Base-by-base conservation (phyloP, 35 echinoderm and acorn worm genomes). In the Holothuria glaberrima region DNA sequence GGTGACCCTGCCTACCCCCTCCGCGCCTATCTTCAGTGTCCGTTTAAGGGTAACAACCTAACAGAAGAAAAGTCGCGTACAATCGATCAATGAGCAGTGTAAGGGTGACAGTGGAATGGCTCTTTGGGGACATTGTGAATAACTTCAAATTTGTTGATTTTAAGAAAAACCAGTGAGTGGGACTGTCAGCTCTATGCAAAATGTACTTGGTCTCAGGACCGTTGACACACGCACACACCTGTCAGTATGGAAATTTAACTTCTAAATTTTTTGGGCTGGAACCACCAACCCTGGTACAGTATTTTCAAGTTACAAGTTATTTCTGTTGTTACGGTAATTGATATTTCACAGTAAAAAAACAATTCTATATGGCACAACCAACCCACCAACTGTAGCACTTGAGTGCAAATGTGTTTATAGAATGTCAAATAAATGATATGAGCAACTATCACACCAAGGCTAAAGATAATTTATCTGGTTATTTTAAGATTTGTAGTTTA, bases 1-100 rank as follows among this genome's bases (percentile, higher is more conserved):
- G 91, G 94, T 48, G 94, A 97, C 72, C 88, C 83, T 92, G 77
- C 36, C 20, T 82, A 95, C 80, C 90, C 90, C 35, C 32, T 95
- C 21, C 21, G 94, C 16, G 57, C 94, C 4, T 86, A 89, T 1
- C 59, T 95, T 20, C 86, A 92, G 60, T 30, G 29, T 0, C 91
- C 94, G 0, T 96, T 96, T 59, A 74, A 57, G 32, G 62, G 69
- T 9, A 21, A 33, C 22, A 76, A 91, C 62, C 19, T 93, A 3
- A 90, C 94, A 28, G 25, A 2, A 13, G 88, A 85, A 3, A 96
- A 50, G 33, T 79, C 21, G 71, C 35, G 9, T 96, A 86, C 46
- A 96, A 96, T 57, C 48, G 20, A 30, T 22, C 87, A 57, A 91
- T 91, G 90, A 61, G 74, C n/a, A 83, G 66, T 68, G 90, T 91